A percentile compares a stretch with the other conserved stretches of the same genome.
Evolutionary conservation across 1,140 invertebrate species (phyloP).

Genomic region (Adoxophyes honmai): DNA sequence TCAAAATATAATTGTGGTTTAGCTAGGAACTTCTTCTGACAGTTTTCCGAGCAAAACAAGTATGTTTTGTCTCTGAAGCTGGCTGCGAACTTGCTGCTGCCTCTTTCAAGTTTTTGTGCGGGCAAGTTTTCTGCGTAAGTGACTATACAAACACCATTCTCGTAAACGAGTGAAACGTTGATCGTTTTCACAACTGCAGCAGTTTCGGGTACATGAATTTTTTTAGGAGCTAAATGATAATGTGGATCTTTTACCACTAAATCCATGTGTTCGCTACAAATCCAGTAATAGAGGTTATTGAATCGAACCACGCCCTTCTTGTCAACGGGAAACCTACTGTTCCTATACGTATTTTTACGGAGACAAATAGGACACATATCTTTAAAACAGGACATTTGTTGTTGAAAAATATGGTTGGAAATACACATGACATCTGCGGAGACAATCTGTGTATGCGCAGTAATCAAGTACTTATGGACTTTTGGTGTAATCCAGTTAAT

Average conservation of each 20-base stretch:
- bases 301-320: conserved; percentile 77
- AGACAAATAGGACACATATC: conserved; percentile 78
- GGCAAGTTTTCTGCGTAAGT: conserved; percentile 77
- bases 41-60: conserved; percentile 74
- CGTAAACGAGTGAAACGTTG: conserved; percentile 55
- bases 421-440: conserved; percentile 59
- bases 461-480: conserved; percentile 53
- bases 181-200: conserved; percentile 61
- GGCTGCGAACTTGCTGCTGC: conserved; percentile 57
- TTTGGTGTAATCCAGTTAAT: conserved; percentile 44
- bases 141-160: conserved; percentile 78
- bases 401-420: conserved; percentile 73
- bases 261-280: conserved; percentile 74
- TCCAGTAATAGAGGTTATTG: conserved; percentile 76
- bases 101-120: conserved; percentile 58
- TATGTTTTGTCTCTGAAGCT: conserved; percentile 69
- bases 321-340: conserved; percentile 63
- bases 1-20: conserved; percentile 65
- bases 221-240: conserved; percentile 46
- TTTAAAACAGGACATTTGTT: conserved; percentile 69
- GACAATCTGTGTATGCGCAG: conserved; percentile 56
- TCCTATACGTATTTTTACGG: conserved; percentile 51
- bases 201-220: conserved; percentile 66
- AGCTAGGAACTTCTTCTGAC: conserved; percentile 71
- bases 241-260: conserved; percentile 63